These are phyloP conservation scores for Lytechinus variegatus DNA, from an alignment of 35 echinoderm and acorn worm genomes.

Conservation along the genomic window DNA sequence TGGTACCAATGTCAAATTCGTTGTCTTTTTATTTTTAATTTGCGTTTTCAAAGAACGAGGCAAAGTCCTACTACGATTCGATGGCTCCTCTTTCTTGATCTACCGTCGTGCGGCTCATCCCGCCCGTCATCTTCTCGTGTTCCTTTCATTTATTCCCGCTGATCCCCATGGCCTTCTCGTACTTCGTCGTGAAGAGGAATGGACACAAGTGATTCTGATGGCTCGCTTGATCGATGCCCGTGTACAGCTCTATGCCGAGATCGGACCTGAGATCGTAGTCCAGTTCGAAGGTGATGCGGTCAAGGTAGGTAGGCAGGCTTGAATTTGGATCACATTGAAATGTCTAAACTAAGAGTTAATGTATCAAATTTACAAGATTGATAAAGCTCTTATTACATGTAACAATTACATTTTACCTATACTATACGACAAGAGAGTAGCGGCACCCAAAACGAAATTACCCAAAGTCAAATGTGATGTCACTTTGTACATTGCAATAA, in stretches of 20 bases:
- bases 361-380: too few relatives aligned
- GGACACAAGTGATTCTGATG: constrained; percentile 30
- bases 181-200: constrained; percentile 62
- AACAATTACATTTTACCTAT: too few relatives aligned
- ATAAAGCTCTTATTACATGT: too few relatives aligned
- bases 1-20: too few relatives aligned
- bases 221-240: constrained; percentile 39
- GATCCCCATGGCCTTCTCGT: constrained; percentile 64
- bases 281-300: constrained; percentile 45
- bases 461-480: too few relatives aligned
- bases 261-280: constrained; percentile 49
- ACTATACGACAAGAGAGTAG: too few relatives aligned
- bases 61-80: constrained; percentile 54
- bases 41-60: constrained; percentile 29
- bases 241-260: constrained; percentile 68
- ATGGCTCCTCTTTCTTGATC: constrained; percentile 69
- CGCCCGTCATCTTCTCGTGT: constrained; percentile 76
- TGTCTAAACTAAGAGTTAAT: neutral
- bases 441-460: too few relatives aligned
- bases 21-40: too few relatives aligned
- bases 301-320: constrained; percentile 45
- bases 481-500: too few relatives aligned
- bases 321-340: neutral
- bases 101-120: constrained; percentile 68
- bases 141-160: constrained; percentile 61